Conservation (phyloP, 2,888 invertebrate species). For the Eretmocerus hayati region DNA sequence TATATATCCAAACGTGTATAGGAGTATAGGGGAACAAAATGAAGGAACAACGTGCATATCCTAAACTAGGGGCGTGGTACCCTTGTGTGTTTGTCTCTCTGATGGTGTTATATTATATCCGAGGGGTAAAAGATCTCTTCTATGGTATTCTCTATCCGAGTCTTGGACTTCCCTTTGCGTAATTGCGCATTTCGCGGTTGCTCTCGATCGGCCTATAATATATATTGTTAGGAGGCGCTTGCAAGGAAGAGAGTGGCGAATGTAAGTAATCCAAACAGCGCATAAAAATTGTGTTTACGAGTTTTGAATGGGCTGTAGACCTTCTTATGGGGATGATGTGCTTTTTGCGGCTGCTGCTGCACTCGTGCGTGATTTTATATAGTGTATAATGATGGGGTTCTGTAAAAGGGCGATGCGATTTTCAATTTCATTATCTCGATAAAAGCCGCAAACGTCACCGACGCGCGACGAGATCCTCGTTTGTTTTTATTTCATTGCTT, state of each 20-base stretch:
- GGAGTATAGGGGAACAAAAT: no score
- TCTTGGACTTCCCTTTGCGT: no score
- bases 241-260: no score
- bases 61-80: conserved; percentile 35
- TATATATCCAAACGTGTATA: no score
- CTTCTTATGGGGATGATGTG: background rate
- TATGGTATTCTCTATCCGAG: no score
- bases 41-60: no score
- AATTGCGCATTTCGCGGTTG: conserved; percentile 44
- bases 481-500: conserved; percentile 18
- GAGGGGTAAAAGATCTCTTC: no score
- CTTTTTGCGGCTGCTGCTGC: background rate
- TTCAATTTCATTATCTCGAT: conserved; percentile 20
- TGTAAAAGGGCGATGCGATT: conserved; percentile 12
- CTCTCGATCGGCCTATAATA: conserved; percentile 40
- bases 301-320: conserved; percentile 36
- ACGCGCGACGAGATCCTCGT: conserved; percentile 15
- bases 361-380: background rate
- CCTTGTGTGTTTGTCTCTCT: background rate
- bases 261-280: conserved; percentile 44
- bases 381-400: background rate
- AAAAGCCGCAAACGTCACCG: no score
- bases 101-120: no score
- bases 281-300: conserved; percentile 46
- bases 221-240: no score